Evolutionary conservation across 1,140 invertebrate genomes (phyloP), one percentile per base, ranked within the genome.

Genomic region (Drosophila sp.): DNA sequence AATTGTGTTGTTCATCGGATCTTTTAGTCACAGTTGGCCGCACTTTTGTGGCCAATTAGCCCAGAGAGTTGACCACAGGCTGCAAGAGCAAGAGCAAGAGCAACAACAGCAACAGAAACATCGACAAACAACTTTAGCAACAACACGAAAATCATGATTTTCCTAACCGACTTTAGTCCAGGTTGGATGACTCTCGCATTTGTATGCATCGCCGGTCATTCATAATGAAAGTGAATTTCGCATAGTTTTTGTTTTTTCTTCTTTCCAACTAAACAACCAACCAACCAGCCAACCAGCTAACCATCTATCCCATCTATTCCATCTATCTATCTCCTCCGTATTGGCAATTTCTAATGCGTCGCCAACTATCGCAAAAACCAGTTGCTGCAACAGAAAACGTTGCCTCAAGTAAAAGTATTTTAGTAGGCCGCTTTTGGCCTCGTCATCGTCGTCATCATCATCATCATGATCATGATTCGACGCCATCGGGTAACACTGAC

Each of bases 151-250:
- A 75, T 68, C 76, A 83, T 70, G 73, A 69, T 82, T 76, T 82
- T 75, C 47, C 79, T 70, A 78, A 68, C 74, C 72, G 68, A 84
- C 73, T 74, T 76, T n/a, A 50, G 44, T 54, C 66, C 83, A 87
- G 76, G 83, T 87, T 89, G 83, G 83, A 83, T 87, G 83, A 87
- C 83, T 86, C 67, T 86, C 67, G 61, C 84, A 87, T 87, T 87
- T 80, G 84, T 89, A 87, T 87, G 84, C 83, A 89, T 58, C 75
- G 82, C 32, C 78, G 78, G 66, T 72, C 84, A 83, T 84, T 80
- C 84, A 87, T 87, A 84, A 87, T 89, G 84, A 87, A 87, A 87
- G 83, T 87, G 83, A 87, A 87, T 89, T 87, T 89, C 83, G 83
- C 76, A 89, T 63, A 73, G 76, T 76, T 87, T 87, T 86, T 80